Evolutionary conservation across 2,113 vertebrate genomes (phyloP), one percentile per base, ranked within the genome.

Genomic region (Pterocles orientalis): DNA sequence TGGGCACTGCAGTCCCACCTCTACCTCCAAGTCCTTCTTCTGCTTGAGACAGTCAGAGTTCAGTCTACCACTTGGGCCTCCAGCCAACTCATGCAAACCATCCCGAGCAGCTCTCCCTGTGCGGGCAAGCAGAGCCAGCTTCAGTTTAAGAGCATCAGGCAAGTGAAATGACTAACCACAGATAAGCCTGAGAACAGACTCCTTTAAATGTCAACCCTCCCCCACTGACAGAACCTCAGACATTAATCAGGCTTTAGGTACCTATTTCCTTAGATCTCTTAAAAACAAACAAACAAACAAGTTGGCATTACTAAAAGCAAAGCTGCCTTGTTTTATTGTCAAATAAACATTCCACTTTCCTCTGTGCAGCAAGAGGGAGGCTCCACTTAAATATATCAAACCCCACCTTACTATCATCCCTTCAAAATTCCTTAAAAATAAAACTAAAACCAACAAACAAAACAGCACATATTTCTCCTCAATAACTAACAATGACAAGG

Each of bases 201-300:
- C 50, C 3, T 82, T 54, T 23, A 77, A 47, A 82, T 15, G 11
- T 26, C 36, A 28, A 12, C 14, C 3, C 34, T 80, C n/a, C 36
- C 43, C 21, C 23, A 39, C 31, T 14, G 24, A 69, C 3, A 79
- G 34, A 82, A 71, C 16, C 54, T 48, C 25, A 66, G 58, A 53
- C 76, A 81, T 83, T 77, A 54, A 31, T 18, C 14, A 77, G 17
- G 25, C 28, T 71, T 34, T 33, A 48, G 26, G 10, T 47, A 8
- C 9, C 34, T 25, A 7, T 57, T 91, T 72, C 50, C 16, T 53
- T 48, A 62, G 31, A 54, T 18, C 0, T 10, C 5, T 34, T 65
- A 4, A 18, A 33, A 28, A 41, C 39, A n/a, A 29, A 33, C 58
- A 18, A 9, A 9, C 3, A 18, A 3, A 4, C 1, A 23, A 14